Conservation (phyloP, 2,888 invertebrate species). For the Aphrophora alni region DNA sequence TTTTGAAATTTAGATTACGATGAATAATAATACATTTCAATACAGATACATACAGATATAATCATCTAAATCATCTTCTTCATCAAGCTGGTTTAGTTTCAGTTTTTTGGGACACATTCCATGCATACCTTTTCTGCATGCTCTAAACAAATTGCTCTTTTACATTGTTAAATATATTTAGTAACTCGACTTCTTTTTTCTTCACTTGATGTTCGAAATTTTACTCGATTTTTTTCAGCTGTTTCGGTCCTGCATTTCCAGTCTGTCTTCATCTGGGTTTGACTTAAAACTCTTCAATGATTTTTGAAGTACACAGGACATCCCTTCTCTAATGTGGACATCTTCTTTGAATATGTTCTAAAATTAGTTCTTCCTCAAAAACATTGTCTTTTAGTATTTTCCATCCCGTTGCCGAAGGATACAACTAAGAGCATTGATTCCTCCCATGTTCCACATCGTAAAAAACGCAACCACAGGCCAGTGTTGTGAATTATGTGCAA, state of each 20-base stretch:
- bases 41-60: neutral
- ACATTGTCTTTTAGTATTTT: conserved; percentile 30
- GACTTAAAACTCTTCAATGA: neutral
- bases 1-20: too few relatives aligned
- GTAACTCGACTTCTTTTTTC: neutral
- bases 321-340: neutral
- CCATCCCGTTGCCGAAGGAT: conserved; percentile 30
- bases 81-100: neutral
- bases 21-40: neutral
- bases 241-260: neutral
- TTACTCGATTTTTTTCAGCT: neutral
- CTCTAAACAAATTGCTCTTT: conserved; percentile 7
- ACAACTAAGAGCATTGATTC: conserved; percentile 42
- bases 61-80: neutral
- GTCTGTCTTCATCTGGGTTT: neutral
- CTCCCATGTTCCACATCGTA: conserved; percentile 41
- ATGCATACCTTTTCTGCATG: conserved; percentile 11
- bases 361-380: conserved; percentile 38
- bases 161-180: conserved; percentile 9
- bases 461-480: conserved; percentile 44
- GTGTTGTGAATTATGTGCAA: conserved; percentile 34
- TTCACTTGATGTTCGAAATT: neutral
- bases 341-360: conserved; percentile 33
- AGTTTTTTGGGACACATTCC: neutral
- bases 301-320: neutral